Percentiles rank a stretch among this genome's conserved stretches.
phyloP scores from a whole-genome alignment of 2,888 invertebrate genomes.

The Cyrtodaria siliqua region DNA sequence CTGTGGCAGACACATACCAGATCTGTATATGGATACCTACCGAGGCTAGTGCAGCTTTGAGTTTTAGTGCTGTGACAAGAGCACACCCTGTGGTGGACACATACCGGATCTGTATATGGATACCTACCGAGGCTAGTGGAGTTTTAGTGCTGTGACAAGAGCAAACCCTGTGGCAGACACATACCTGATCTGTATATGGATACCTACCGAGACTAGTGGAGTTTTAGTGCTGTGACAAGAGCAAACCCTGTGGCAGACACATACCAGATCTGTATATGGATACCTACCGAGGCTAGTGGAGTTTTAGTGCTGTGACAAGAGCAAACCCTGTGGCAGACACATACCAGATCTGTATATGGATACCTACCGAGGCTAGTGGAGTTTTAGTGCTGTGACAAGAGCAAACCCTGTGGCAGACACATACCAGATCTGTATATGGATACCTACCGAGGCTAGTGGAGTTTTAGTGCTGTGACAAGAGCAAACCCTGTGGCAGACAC shows the following conservation, averaged over 20 bases:
- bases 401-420: constrained; percentile 95
- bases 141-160: constrained; percentile 93
- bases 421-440: no score
- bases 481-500: constrained; percentile 95
- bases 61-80: constrained; percentile 94
- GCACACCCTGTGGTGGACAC: constrained; percentile 95
- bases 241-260: constrained; percentile 95
- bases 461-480: constrained; percentile 94
- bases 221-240: constrained; percentile 94
- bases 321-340: constrained; percentile 95
- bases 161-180: constrained; percentile 95
- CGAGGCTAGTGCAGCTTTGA: constrained; percentile 93
- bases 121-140: constrained; percentile 90
- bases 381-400: constrained; percentile 95
- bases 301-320: constrained; percentile 95
- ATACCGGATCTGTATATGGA: no score
- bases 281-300: no score
- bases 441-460: no score
- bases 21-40: constrained; percentile 78
- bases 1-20: constrained; percentile 95
- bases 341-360: no score
- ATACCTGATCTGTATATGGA: no score
- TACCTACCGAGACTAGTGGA: no score
- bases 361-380: no score
- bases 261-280: no score